phyloP scores from a whole-genome alignment of 1,140 invertebrate genomes.

The Medauroidea extradentata region DNA sequence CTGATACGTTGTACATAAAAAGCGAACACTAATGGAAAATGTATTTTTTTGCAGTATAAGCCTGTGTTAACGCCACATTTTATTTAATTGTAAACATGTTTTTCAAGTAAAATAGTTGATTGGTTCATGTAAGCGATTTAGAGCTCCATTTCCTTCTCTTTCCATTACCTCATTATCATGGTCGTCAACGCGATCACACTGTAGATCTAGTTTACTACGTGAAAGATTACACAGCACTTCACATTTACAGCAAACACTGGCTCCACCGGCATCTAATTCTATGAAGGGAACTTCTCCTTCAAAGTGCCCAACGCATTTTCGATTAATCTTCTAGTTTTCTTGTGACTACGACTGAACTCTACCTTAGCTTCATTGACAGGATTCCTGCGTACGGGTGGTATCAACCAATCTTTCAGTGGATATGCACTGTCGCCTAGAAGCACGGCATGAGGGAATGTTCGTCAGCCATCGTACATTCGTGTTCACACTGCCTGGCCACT shows the following conservation, averaged over 20 bases:
- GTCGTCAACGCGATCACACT: too few relatives aligned
- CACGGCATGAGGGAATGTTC: slow-evolving; percentile 12
- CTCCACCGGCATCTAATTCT: slow-evolving; percentile 16
- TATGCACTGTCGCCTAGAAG: slow-evolving; percentile 22
- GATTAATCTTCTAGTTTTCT: slow-evolving; percentile 21
- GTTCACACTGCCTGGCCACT: slow-evolving; percentile 13
- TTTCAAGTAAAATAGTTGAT: too few relatives aligned
- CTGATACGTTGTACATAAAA: too few relatives aligned
- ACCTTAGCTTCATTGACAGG: neutral
- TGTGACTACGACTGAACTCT: slow-evolving; percentile 15
- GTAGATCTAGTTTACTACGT: too few relatives aligned
- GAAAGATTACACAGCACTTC: too few relatives aligned
- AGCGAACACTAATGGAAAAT: too few relatives aligned
- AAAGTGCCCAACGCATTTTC: slow-evolving; percentile 24
- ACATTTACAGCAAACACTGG: slow-evolving; percentile 3
- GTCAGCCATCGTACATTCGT: slow-evolving; percentile 5
- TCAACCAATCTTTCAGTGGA: slow-evolving; percentile 19
- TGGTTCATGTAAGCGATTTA: too few relatives aligned
- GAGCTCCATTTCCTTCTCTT: too few relatives aligned
- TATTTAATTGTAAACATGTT: too few relatives aligned
- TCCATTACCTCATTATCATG: too few relatives aligned
- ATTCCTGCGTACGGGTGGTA: slow-evolving; percentile 13
- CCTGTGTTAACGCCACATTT: too few relatives aligned
- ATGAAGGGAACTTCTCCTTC: slow-evolving; percentile 26
- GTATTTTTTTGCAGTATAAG: too few relatives aligned